Percentiles rank a stretch among this genome's conserved stretches.
phyloP scores from a whole-genome alignment of 2,113 vertebrate species.

The Gavialis gangeticus region DNA sequence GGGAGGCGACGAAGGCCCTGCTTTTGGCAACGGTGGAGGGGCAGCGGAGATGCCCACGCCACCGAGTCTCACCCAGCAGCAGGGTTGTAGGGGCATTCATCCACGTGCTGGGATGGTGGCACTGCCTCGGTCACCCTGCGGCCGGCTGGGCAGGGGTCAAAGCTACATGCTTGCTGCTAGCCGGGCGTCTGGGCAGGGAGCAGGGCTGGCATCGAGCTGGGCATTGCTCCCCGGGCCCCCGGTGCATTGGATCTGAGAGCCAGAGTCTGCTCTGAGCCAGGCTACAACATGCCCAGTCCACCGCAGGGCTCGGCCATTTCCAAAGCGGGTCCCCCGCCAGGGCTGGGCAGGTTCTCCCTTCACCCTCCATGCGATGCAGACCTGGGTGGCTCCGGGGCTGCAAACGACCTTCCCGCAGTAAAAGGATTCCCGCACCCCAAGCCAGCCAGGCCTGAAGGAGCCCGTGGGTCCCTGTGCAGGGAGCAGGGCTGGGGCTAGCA shows the following conservation, averaged over 20 bases:
- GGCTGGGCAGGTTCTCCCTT: not conserved
- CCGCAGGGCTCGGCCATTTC: not conserved
- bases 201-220: not conserved
- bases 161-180: not conserved
- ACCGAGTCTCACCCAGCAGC: accelerated
- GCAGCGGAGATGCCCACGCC: not conserved
- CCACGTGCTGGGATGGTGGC: not conserved
- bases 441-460: too few relatives aligned
- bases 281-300: not conserved
- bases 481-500: not conserved
- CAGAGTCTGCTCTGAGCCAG: not conserved
- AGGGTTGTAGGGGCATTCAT: accelerated
- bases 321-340: not conserved
- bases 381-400: too few relatives aligned
- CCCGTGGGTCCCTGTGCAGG: not conserved
- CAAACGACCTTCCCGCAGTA: too few relatives aligned
- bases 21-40: accelerated
- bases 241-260: not conserved
- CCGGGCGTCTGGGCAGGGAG: not conserved
- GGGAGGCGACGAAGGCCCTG: accelerated
- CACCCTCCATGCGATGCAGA: too few relatives aligned
- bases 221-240: too few relatives aligned
- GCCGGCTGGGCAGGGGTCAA: slow-evolving; percentile 25
- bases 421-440: too few relatives aligned
- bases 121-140: not conserved